These are phyloP conservation scores for Actias luna DNA, from an alignment of 2,888 invertebrate species.

Conservation along the genomic window DNA sequence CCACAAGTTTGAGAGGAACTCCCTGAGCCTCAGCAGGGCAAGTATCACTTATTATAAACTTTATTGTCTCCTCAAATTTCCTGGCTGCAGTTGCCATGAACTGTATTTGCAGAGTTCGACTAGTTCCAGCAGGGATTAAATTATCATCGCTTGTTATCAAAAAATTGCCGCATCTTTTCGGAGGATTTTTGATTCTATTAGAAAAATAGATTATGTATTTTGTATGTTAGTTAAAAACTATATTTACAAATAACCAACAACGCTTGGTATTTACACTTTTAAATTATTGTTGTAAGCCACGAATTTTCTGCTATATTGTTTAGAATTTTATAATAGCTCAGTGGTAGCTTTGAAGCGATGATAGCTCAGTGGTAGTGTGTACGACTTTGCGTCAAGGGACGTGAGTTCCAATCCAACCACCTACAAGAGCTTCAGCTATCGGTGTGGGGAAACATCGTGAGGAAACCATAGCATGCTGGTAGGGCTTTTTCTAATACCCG, in stretches of 20 bases:
- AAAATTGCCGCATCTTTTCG: constrained; percentile 71
- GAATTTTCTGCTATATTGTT: too few species aligned
- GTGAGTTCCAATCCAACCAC: too few species aligned
- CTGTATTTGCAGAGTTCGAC: constrained; percentile 65
- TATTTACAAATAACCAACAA: background rate
- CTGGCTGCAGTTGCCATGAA: constrained; percentile 58
- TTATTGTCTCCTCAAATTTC: constrained; percentile 67
- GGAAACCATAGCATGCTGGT: too few species aligned
- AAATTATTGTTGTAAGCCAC: background rate
- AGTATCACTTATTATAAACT: constrained; percentile 72
- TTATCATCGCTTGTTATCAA: constrained; percentile 69
- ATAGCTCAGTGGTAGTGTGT: too few species aligned
- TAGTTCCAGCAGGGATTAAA: constrained; percentile 69
- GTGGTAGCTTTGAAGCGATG: too few species aligned
- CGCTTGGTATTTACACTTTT: background rate
- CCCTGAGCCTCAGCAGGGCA: constrained; percentile 76
- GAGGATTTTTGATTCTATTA: constrained; percentile 62
- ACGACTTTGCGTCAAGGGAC: too few species aligned
- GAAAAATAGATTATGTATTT: background rate
- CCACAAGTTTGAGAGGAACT: constrained; percentile 70
- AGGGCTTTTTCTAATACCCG: too few species aligned
- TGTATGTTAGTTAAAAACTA: background rate
- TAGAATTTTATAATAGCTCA: too few species aligned
- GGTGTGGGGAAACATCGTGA: too few species aligned
- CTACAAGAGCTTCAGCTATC: too few species aligned